Base-by-base conservation (phyloP, 2,888 invertebrate species). In the Chymomyza amoena region DNA sequence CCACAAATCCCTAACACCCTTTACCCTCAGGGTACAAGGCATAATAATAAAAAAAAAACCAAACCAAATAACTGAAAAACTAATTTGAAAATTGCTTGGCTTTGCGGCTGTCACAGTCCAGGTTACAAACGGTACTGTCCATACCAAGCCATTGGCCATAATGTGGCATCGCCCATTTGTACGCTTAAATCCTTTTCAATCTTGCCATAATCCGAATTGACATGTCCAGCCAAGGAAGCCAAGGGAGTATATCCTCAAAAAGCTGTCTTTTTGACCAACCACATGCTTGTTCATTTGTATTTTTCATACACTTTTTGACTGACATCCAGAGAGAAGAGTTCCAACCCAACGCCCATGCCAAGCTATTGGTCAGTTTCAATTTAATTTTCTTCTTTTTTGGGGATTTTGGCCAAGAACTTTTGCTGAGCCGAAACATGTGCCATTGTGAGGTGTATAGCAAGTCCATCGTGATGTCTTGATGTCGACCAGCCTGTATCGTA, bases 231-330 rank as follows among this genome's bases (percentile, higher is more conserved):
- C 76, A 73, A 75, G 74, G 54, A 25, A n/a, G n/a, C n/a, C n/a
- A 57, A 57, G 15, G 6, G 57, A 25, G 13, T 25, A 15, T 54
- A 1, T 66, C 64, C 62, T 62, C 72, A 36, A 70, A 75, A 67
- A 70, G 18, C 54, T 84, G 85, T 82, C 83, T 83, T 87, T 79
- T 86, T 88, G 85, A 88, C 87, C 86, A 86, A 86, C 88, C 85
- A 78, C 85, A 86, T 62, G 69, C 68, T 76, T 83, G 87, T 87
- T 83, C 84, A 83, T 77, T 85, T 85, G 81, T 76, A 85, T 84
- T 84, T 87, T 87, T 81, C 83, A 78, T 78, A 68, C 61, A 69
- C 76, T 69, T 74, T 76, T 62, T 70, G 64, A 68, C 73, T 70
- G 85, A 76, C 71, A 73, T 20, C 65, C 72, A 66, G 63, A 25